Evolutionary conservation across 2,113 vertebrate genomes (phyloP).

Genomic region (Sander lucioperca): DNA sequence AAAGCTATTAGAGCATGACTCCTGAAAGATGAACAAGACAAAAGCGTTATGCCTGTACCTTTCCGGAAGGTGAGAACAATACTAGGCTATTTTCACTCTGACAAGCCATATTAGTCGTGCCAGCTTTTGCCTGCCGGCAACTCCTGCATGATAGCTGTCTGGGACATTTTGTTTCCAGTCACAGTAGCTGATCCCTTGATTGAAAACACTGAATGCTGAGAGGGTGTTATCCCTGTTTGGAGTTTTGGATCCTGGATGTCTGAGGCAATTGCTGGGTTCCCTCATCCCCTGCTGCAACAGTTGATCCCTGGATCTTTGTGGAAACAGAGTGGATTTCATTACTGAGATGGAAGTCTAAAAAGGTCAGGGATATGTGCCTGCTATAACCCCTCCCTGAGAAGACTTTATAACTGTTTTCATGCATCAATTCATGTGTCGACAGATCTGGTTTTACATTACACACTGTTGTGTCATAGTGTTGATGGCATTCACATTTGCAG

Average conservation of each 20-base stretch:
- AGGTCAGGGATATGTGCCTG: constrained; percentile 23
- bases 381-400: constrained; percentile 1
- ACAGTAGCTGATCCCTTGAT: constrained; percentile 76
- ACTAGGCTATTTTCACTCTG: constrained; percentile 75
- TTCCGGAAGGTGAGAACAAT: constrained; percentile 68
- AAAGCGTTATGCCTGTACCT: constrained; percentile 62
- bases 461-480: neutral
- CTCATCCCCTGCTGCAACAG: constrained; percentile 57
- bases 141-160: constrained; percentile 65
- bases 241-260: constrained; percentile 70
- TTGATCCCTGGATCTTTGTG: constrained; percentile 69
- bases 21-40: constrained; percentile 72
- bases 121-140: constrained; percentile 67
- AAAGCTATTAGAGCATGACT: constrained; percentile 76
- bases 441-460: neutral
- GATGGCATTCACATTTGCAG: constrained; percentile 2
- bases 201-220: constrained; percentile 76
- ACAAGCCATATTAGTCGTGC: constrained; percentile 77
- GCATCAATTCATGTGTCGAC: neutral
- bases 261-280: constrained; percentile 47
- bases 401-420: neutral
- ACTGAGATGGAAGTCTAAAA: constrained; percentile 30
- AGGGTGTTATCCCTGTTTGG: constrained; percentile 74
- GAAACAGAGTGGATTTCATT: constrained; percentile 49
- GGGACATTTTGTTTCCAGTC: constrained; percentile 75